Evolutionary conservation across 2,797 vertebrate genomes (phyloP).

Genomic region (Coccyzus lansbergi): DNA sequence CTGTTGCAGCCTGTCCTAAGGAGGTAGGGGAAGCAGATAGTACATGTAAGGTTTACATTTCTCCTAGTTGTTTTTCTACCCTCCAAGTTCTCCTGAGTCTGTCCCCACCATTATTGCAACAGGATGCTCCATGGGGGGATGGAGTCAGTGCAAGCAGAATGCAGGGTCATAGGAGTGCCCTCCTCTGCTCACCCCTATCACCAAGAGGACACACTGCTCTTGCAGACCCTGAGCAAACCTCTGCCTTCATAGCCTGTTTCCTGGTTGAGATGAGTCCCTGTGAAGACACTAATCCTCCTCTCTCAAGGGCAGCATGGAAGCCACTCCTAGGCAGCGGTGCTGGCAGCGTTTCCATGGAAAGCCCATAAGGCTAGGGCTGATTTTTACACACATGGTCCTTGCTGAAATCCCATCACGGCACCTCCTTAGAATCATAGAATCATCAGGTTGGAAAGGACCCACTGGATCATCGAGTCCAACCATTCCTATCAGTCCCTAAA

Average conservation of each 20-base stretch:
- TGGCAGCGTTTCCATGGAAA: fast-evolving
- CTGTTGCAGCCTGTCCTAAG: not conserved
- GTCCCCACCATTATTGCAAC: not conserved
- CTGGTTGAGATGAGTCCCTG: not conserved
- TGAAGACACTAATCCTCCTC: not conserved
- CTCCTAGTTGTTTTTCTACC: not conserved
- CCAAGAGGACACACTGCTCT: not conserved
- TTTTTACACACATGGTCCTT: fast-evolving
- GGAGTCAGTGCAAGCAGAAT: not conserved
- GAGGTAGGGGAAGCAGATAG: not conserved
- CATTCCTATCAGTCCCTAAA: no score
- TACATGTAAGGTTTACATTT: not conserved
- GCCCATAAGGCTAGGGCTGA: not conserved
- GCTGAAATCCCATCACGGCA: no score
- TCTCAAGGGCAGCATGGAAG: fast-evolving
- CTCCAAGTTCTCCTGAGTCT: not conserved
- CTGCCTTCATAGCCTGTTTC: not conserved
- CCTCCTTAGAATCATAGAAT: no score
- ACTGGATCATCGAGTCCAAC: no score
- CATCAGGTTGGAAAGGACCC: no score
- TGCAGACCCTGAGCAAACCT: not conserved
- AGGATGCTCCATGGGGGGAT: not conserved
- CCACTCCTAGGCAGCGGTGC: not conserved
- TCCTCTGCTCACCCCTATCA: not conserved
- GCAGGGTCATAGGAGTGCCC: not conserved